These are phyloP conservation scores for Erpornis zantholeuca DNA, from an alignment of 2,113 vertebrate species.

Conservation along the genomic window DNA sequence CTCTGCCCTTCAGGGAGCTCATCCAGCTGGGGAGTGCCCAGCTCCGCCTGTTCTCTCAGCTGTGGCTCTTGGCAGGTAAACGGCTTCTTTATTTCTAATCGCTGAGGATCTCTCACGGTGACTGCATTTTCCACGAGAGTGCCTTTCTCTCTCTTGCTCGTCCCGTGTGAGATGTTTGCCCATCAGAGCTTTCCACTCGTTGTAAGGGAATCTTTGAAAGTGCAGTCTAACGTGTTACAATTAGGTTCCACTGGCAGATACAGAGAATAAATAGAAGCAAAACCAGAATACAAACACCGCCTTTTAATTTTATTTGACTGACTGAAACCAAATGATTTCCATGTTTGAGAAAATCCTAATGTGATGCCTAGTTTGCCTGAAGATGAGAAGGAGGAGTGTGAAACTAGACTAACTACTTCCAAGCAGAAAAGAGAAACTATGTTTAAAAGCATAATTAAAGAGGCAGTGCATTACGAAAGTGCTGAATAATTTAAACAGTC, in stretches of 20 bases:
- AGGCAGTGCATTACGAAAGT: constrained; percentile 8
- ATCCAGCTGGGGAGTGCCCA: background rate
- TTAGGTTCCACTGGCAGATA: background rate
- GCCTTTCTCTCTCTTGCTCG: background rate
- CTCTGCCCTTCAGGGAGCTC: background rate
- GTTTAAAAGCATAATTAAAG: constrained; percentile 53
- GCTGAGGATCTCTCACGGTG: background rate
- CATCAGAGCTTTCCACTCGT: background rate
- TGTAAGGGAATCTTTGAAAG: background rate
- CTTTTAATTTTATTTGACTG: background rate
- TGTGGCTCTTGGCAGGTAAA: constrained; percentile 46
- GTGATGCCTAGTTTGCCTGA: background rate
- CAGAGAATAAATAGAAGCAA: background rate
- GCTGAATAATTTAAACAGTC: constrained; percentile 30
- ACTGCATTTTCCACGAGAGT: background rate
- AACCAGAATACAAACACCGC: background rate
- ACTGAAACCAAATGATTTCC: background rate
- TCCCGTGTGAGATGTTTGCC: fast-evolving
- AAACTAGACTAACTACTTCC: constrained; percentile 36
- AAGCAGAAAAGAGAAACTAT: constrained; percentile 10
- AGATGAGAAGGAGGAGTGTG: background rate
- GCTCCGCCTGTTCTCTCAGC: background rate
- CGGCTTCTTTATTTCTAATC: background rate
- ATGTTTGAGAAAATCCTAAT: background rate
- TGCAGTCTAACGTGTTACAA: background rate